These are phyloP conservation scores for Helogale parvula DNA, from an alignment of 2,113 vertebrate species.

Conservation along the genomic window DNA sequence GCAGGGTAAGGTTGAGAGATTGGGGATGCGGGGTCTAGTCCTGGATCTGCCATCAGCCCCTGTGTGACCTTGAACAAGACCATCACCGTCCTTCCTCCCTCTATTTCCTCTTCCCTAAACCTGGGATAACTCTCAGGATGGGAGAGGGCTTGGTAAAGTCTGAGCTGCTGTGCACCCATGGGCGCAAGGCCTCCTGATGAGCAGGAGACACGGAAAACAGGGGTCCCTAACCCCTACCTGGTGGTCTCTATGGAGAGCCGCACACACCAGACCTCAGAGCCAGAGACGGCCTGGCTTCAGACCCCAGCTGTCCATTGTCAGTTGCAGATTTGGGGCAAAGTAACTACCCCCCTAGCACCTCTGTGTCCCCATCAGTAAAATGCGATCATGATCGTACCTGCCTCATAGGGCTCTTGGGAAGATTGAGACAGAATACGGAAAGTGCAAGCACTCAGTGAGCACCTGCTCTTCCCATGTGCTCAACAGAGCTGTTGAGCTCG, in stretches of 20 bases:
- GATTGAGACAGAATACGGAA: accelerated
- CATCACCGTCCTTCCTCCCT: background rate
- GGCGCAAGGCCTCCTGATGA: background rate
- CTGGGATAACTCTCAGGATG: accelerated
- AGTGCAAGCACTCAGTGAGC: background rate
- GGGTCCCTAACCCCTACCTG: background rate
- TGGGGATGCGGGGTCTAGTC: accelerated
- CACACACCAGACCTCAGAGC: no score
- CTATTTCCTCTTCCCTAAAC: background rate
- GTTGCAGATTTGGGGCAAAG: background rate
- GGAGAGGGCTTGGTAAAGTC: background rate
- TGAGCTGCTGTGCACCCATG: no score
- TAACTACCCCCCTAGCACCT: background rate
- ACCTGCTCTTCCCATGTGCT: background rate
- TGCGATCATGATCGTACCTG: background rate
- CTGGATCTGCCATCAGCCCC: background rate
- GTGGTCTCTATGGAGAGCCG: background rate
- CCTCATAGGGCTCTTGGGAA: background rate
- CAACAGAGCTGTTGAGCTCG: no score
- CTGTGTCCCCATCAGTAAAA: background rate
- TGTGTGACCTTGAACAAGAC: background rate
- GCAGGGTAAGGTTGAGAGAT: accelerated
- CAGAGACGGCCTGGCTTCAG: background rate
- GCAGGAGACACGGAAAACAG: background rate
- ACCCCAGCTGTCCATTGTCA: accelerated